Conservation (phyloP, 2,113 vertebrate genomes). For the Eretmochelys imbricata region DNA sequence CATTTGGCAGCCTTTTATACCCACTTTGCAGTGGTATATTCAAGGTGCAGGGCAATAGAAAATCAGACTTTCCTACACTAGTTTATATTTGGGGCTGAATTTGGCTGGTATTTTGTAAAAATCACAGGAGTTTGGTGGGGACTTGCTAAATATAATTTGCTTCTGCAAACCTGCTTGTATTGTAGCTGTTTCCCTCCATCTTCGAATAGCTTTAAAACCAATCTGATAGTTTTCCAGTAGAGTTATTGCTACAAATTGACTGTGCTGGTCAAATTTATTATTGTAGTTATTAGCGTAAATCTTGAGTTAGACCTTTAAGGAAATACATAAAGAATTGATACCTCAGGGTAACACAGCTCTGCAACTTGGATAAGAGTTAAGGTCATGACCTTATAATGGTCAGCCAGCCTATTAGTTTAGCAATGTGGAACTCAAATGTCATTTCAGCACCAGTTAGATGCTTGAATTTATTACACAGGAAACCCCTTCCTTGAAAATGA, state of each 20-base stretch:
- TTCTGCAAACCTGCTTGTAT: not conserved
- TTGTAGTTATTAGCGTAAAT: constrained; percentile 30
- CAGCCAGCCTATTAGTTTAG: constrained; percentile 80
- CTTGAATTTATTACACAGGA: constrained; percentile 73
- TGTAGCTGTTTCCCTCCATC: constrained; percentile 4
- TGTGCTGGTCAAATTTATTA: fast-evolving
- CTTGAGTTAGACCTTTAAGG: constrained; percentile 24
- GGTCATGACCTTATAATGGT: constrained; percentile 74
- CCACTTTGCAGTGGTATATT: fast-evolving
- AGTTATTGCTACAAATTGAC: not conserved
- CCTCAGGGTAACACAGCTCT: constrained; percentile 64
- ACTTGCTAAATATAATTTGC: not conserved
- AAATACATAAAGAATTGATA: constrained; percentile 28
- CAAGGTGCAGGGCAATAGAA: fast-evolving
- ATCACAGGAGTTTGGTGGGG: fast-evolving
- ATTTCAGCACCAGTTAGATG: constrained; percentile 24
- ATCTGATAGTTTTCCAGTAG: not conserved
- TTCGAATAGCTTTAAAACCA: not conserved
- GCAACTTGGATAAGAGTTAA: constrained; percentile 60
- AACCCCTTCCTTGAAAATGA: constrained; percentile 71
- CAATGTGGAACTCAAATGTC: constrained; percentile 38
- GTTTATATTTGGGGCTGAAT: fast-evolving
- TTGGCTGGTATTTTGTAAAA: not conserved
- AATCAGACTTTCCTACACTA: fast-evolving
- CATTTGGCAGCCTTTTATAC: not conserved